phyloP scores from a whole-genome alignment of 2,797 vertebrate genomes.

The Odontamblyopus lacepedii region DNA sequence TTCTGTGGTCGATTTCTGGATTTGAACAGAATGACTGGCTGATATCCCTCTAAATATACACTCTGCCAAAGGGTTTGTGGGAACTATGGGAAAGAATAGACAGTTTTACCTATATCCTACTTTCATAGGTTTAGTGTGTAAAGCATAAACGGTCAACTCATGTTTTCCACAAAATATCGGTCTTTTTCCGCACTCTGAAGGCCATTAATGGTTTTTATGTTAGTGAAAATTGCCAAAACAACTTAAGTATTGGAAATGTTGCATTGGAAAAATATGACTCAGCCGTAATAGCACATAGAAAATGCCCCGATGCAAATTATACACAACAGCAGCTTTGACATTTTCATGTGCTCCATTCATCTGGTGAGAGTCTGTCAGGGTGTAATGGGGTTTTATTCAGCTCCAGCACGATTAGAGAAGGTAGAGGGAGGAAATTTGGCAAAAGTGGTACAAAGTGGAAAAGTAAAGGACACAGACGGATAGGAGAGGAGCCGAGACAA shows the following conservation, averaged over 20 bases:
- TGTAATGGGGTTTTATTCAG: slow-evolving; percentile 55
- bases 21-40: too few relatives aligned
- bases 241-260: slow-evolving; percentile 55
- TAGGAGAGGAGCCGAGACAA: slow-evolving; percentile 16
- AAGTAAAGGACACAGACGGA: slow-evolving; percentile 16
- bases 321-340: slow-evolving; percentile 65
- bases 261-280: slow-evolving; percentile 51
- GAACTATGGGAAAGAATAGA: too few relatives aligned
- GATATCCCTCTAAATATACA: too few relatives aligned
- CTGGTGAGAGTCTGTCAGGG: slow-evolving; percentile 55
- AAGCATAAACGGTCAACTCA: not conserved
- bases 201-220: slow-evolving; percentile 41
- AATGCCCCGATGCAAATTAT: slow-evolving; percentile 61
- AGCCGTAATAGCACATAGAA: slow-evolving; percentile 55
- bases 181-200: slow-evolving; percentile 23
- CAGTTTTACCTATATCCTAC: too few relatives aligned
- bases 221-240: slow-evolving; percentile 45
- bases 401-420: slow-evolving; percentile 51
- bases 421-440: not conserved
- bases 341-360: slow-evolving; percentile 61
- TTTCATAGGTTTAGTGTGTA: too few relatives aligned
- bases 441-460: slow-evolving; percentile 6
- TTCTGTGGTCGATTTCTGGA: too few relatives aligned
- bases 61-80: too few relatives aligned
- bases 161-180: slow-evolving; percentile 10